A percentile compares a stretch with the other conserved stretches of the same genome.
These are phyloP conservation scores for Neoascia interrupta DNA, from an alignment of 2,888 invertebrate species.

Conservation along the genomic window DNA sequence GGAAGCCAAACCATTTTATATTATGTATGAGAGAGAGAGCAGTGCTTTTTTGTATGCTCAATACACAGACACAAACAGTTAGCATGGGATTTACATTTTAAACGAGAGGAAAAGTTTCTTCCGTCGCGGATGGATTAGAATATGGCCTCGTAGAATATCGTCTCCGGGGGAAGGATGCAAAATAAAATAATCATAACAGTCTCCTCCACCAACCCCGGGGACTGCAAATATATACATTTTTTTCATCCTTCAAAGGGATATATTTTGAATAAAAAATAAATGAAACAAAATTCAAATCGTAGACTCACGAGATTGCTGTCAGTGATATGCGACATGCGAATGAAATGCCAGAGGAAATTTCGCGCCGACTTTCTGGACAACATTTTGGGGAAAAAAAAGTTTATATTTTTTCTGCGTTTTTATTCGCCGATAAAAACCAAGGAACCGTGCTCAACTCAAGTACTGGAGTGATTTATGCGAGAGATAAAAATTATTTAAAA, in stretches of 20 bases:
- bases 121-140: not conserved
- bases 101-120: constrained; percentile 24
- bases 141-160: not conserved
- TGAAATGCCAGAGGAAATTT: not conserved
- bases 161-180: not conserved
- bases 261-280: not conserved
- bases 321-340: not conserved
- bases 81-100: constrained; percentile 15
- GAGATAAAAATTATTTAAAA: too few relatives aligned
- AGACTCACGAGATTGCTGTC: too few relatives aligned
- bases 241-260: not conserved
- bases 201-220: not conserved
- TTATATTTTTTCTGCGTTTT: not conserved
- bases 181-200: constrained; percentile 3
- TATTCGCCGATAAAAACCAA: not conserved
- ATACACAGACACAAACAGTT: too few relatives aligned
- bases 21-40: too few relatives aligned
- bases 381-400: not conserved
- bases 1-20: not conserved
- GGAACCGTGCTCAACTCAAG: not conserved
- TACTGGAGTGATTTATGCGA: too few relatives aligned
- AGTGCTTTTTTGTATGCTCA: not conserved
- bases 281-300: too few relatives aligned
- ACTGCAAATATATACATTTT: too few relatives aligned
- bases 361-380: not conserved